phyloP scores from a whole-genome alignment of 2,113 vertebrate genomes.

The Salvator merianae region DNA sequence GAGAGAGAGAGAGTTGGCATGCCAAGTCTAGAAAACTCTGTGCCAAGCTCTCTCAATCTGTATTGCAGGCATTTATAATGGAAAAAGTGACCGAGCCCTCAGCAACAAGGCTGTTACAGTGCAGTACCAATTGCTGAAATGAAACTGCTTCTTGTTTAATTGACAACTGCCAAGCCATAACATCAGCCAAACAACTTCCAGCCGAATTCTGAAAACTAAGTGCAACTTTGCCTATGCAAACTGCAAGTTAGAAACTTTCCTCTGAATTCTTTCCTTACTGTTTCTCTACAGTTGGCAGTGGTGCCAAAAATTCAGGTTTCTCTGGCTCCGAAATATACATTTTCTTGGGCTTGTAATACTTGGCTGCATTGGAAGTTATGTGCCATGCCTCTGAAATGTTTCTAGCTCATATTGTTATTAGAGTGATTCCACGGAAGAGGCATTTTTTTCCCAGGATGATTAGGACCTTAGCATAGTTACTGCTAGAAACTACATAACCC shows the following conservation, averaged over 20 bases:
- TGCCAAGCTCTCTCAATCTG: constrained; percentile 13
- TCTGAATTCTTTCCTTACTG: not conserved
- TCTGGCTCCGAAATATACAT: not conserved
- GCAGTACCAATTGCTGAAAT: not conserved
- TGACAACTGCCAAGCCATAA: not conserved
- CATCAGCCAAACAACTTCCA: not conserved
- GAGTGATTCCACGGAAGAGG: not conserved
- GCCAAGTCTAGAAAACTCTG: not conserved
- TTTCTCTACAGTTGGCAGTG: not conserved
- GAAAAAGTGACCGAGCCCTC: not conserved
- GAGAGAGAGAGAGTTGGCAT: not conserved
- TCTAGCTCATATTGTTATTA: not conserved
- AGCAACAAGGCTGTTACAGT: not conserved
- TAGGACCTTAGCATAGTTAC: not conserved
- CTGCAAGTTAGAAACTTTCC: not conserved
- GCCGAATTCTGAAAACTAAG: not conserved
- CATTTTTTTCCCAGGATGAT: not conserved
- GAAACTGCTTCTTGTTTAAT: not conserved
- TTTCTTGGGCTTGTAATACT: not conserved
- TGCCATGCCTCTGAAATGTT: not conserved
- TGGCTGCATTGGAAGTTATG: not conserved
- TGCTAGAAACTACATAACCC: no score
- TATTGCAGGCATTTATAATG: not conserved
- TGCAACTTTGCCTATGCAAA: not conserved
- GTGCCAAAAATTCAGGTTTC: not conserved